These are phyloP conservation scores for Dicycla oo DNA, from an alignment of 2,888 invertebrate species.

Conservation along the genomic window DNA sequence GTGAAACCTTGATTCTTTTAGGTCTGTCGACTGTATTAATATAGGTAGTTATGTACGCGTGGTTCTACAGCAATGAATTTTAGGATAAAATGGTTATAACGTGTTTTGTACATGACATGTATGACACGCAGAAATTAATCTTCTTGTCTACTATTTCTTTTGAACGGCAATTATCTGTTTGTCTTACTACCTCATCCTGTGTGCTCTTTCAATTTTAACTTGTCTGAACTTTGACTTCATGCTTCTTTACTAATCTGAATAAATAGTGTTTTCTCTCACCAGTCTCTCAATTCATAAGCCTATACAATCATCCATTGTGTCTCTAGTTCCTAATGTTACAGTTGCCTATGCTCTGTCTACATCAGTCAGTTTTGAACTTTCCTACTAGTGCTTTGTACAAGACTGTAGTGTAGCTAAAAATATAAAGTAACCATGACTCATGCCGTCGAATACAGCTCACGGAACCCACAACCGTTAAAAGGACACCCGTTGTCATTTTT, in stretches of 20 bases:
- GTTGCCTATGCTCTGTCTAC: not conserved
- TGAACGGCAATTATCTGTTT: not conserved
- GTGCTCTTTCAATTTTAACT: not conserved
- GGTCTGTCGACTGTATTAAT: constrained; percentile 28
- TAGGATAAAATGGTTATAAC: constrained; percentile 4
- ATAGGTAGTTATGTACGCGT: constrained; percentile 14
- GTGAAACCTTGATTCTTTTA: constrained; percentile 25
- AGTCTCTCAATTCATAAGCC: not conserved
- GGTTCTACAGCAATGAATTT: constrained; percentile 18
- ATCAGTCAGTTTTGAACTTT: not conserved
- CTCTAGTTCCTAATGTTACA: not conserved
- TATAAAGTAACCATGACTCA: constrained; percentile 25
- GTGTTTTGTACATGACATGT: constrained; percentile 12
- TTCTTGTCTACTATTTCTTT: not conserved
- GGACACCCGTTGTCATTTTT: constrained; percentile 58
- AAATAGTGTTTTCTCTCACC: no score
- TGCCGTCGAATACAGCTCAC: constrained; percentile 34
- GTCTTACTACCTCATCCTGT: not conserved
- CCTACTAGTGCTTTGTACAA: not conserved
- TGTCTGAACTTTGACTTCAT: not conserved
- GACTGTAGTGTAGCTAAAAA: constrained; percentile 1
- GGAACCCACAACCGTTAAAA: constrained; percentile 57
- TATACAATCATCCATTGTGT: not conserved
- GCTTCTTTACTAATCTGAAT: not conserved
- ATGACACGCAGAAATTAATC: constrained; percentile 4